A percentile compares a stretch with the other conserved stretches of the same genome.
phyloP scores from a whole-genome alignment of 2,797 vertebrate species.

The Malurus splendens region DNA sequence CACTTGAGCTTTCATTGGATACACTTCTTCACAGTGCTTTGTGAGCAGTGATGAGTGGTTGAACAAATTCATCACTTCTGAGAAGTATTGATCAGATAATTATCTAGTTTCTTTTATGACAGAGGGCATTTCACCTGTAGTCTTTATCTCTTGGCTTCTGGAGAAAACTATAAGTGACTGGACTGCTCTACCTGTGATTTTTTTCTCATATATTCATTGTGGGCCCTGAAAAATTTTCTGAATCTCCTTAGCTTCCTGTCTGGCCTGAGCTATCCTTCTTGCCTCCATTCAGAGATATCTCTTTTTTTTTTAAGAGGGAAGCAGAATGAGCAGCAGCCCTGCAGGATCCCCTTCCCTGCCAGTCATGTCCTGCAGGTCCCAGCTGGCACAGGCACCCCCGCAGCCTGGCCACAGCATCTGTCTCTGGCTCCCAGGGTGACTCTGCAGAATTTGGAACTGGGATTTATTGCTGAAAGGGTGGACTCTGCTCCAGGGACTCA shows the following conservation, averaged over 20 bases:
- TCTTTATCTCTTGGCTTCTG: background rate
- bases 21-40: background rate
- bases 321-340: background rate
- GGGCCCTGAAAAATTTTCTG: background rate
- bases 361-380: background rate
- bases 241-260: background rate
- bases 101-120: background rate
- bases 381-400: fast-evolving
- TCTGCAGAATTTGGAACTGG: background rate
- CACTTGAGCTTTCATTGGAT: background rate
- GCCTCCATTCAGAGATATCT: fast-evolving
- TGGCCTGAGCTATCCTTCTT: fast-evolving
- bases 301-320: background rate
- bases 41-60: background rate
- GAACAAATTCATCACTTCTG: background rate
- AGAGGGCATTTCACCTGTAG: background rate
- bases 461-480: background rate
- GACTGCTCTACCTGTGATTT: background rate
- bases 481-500: background rate
- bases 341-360: background rate
- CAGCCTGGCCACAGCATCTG: fast-evolving
- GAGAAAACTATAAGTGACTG: background rate
- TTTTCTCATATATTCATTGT: background rate
- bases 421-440: background rate
- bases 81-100: background rate